Evolutionary conservation across 2,113 vertebrate species (phyloP).

Genomic region (Urocynchramus pylzowi): DNA sequence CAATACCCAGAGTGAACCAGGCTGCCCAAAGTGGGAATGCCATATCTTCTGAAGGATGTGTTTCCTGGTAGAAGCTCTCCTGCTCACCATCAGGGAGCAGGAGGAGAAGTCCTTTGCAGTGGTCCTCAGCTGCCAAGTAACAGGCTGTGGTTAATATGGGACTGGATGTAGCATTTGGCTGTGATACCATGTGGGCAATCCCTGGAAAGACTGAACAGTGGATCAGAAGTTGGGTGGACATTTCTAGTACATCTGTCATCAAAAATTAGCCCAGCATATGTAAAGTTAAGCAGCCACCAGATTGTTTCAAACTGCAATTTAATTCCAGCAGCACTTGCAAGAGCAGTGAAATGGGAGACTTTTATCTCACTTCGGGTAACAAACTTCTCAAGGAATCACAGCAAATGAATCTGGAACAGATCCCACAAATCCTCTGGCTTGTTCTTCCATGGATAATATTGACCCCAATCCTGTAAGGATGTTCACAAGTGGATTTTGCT

Average conservation of each 20-base stretch:
- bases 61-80: background rate
- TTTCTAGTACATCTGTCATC: background rate
- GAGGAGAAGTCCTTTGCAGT: background rate
- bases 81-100: background rate
- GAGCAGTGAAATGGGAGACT: background rate
- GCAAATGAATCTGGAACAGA: background rate
- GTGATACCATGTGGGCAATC: accelerated
- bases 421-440: background rate
- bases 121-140: background rate
- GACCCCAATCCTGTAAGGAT: background rate
- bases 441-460: background rate
- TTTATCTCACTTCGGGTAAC: background rate
- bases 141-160: background rate
- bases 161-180: background rate
- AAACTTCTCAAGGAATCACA: background rate
- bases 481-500: background rate
- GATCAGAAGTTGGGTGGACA: background rate
- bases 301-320: background rate
- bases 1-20: background rate
- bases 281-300: background rate
- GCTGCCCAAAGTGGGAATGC: background rate
- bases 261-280: background rate
- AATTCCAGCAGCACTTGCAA: background rate
- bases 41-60: background rate
- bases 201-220: background rate